Percentiles rank a stretch among this genome's conserved stretches.
These are phyloP conservation scores for Enteromius afrohamiltoni DNA, from an alignment of 2,797 vertebrate species.

Conservation along the genomic window DNA sequence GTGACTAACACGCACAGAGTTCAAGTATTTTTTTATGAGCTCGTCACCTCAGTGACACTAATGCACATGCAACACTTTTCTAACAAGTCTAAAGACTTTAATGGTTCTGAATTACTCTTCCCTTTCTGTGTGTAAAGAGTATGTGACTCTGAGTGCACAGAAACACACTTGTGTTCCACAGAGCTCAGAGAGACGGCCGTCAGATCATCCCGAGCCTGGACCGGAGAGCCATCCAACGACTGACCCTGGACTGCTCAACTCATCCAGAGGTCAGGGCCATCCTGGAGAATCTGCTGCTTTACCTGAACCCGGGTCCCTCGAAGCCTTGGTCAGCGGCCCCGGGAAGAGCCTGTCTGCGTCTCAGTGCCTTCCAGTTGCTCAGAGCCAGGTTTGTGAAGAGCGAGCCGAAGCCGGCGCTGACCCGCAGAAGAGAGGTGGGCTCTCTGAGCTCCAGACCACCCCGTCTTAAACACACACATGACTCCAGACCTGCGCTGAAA, in stretches of 20 bases:
- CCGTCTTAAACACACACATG: slow-evolving; percentile 47
- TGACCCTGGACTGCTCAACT: slow-evolving; percentile 75
- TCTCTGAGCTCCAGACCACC: slow-evolving; percentile 70
- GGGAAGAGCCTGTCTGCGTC: slow-evolving; percentile 54
- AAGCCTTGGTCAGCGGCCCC: slow-evolving; percentile 19
- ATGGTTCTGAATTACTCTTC: slow-evolving; percentile 20
- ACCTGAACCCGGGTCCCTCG: slow-evolving; percentile 69
- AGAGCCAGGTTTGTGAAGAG: slow-evolving; percentile 85
- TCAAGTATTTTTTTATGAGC: neutral
- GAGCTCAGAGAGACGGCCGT: slow-evolving; percentile 65
- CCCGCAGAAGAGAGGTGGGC: slow-evolving; percentile 85
- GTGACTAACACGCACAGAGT: neutral
- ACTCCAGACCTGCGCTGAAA: slow-evolving; percentile 56
- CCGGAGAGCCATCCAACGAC: slow-evolving; percentile 78
- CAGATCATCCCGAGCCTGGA: slow-evolving; percentile 70
- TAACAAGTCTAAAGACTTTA: neutral
- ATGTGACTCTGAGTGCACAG: slow-evolving; percentile 58
- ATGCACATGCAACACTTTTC: no score
- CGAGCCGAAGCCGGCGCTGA: slow-evolving; percentile 77
- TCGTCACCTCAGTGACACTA: neutral
- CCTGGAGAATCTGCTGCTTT: slow-evolving; percentile 85
- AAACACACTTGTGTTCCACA: slow-evolving; percentile 73
- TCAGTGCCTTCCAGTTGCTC: slow-evolving; percentile 88
- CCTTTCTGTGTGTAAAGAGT: neutral
- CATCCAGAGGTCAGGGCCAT: slow-evolving; percentile 76